A percentile compares a stretch with the other conserved stretches of the same genome.
phyloP scores from a whole-genome alignment of 2,797 vertebrate genomes.

The Onychomys torridus region DNA sequence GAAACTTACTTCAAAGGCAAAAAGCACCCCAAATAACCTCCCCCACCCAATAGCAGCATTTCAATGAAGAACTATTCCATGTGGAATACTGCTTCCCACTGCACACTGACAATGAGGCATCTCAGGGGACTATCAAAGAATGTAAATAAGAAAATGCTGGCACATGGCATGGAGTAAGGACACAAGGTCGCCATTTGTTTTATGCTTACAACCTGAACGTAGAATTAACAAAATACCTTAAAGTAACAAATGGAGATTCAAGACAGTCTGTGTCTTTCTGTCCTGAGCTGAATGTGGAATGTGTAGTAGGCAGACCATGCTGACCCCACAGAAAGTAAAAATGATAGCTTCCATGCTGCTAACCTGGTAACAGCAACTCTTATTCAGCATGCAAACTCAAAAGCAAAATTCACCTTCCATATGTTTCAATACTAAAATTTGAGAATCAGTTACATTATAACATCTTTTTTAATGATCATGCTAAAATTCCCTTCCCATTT shows the following conservation, averaged over 20 bases:
- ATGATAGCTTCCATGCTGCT: neutral
- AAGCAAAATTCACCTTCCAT: conserved; percentile 14
- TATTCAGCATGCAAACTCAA: neutral
- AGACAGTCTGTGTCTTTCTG: conserved; percentile 10
- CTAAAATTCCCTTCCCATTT: neutral
- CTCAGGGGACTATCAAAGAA: conserved; percentile 54
- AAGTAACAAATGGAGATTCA: conserved; percentile 55
- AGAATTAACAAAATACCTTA: conserved; percentile 42
- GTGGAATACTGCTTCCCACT: conserved; percentile 26
- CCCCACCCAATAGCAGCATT: conserved; percentile 59
- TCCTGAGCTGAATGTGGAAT: neutral
- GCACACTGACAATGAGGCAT: conserved; percentile 69
- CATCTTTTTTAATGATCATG: neutral
- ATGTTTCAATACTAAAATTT: conserved; percentile 8
- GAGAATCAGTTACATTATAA: neutral
- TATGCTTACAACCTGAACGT: conserved; percentile 18
- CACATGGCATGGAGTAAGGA: neutral
- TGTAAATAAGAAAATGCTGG: conserved; percentile 66
- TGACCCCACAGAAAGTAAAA: neutral
- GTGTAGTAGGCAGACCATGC: neutral
- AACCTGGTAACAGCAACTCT: neutral
- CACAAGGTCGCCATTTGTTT: neutral
- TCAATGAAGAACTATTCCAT: conserved; percentile 57
- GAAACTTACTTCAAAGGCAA: conserved; percentile 76
- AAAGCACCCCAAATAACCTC: conserved; percentile 75